Evolutionary conservation across 2,888 invertebrate genomes (phyloP).

Genomic region (Chaetoderma sp.): DNA sequence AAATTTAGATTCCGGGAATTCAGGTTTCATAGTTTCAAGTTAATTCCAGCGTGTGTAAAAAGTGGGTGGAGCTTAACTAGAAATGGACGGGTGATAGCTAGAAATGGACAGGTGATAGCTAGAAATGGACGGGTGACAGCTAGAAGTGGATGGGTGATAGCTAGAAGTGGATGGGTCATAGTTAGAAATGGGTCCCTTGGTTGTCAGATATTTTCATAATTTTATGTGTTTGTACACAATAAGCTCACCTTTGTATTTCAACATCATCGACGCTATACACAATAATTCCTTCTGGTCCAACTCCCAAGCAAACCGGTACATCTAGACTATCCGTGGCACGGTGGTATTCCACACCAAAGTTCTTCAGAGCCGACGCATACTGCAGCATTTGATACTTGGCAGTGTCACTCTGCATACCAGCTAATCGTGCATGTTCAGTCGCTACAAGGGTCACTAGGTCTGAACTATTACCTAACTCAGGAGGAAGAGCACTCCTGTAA

Average conservation of each 20-base stretch:
- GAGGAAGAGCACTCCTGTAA: slow-evolving; percentile 41
- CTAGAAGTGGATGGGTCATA: too few species aligned
- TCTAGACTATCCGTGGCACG: slow-evolving; percentile 72
- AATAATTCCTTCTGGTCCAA: slow-evolving; percentile 84
- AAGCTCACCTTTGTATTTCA: background rate
- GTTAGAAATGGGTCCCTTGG: too few species aligned
- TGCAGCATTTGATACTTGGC: slow-evolving; percentile 88
- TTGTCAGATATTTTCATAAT: too few species aligned
- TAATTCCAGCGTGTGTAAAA: too few species aligned
- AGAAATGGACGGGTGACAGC: too few species aligned
- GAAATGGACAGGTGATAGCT: too few species aligned
- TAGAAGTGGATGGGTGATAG: too few species aligned
- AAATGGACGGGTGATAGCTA: too few species aligned
- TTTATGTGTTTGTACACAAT: too few species aligned
- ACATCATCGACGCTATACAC: slow-evolving; percentile 43
- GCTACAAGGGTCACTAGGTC: slow-evolving; percentile 40
- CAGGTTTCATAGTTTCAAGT: too few species aligned
- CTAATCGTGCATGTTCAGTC: slow-evolving; percentile 64
- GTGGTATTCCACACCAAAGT: slow-evolving; percentile 86
- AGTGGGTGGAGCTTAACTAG: too few species aligned
- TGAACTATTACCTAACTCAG: background rate
- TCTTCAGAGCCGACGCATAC: slow-evolving; percentile 82
- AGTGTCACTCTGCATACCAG: slow-evolving; percentile 79
- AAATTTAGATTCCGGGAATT: too few species aligned
- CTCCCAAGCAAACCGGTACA: slow-evolving; percentile 75